Conservation (phyloP, 2,113 vertebrate species). For the Bambusicola thoracicus region DNA sequence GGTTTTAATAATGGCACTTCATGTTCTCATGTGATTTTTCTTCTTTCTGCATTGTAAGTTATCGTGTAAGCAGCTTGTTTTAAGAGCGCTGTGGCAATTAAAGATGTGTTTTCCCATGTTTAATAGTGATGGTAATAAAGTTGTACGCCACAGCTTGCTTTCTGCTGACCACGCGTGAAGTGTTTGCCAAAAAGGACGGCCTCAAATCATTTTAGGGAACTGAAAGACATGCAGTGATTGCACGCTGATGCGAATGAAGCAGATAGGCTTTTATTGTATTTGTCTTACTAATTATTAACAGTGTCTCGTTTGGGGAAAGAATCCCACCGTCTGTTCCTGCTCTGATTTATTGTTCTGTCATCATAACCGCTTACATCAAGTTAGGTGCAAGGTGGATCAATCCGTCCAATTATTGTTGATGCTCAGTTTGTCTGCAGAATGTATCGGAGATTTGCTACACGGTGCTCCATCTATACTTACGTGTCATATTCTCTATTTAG, state of each 20-base stretch:
- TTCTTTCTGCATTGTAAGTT: not conserved
- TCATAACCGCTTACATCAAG: not conserved
- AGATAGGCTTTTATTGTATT: not conserved
- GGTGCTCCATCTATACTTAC: not conserved
- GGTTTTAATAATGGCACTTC: not conserved
- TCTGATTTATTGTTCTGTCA: not conserved
- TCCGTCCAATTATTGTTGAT: not conserved
- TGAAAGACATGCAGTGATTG: not conserved
- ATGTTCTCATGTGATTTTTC: not conserved
- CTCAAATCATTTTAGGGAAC: not conserved
- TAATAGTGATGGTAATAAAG: not conserved
- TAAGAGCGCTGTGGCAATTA: not conserved
- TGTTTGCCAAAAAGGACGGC: not conserved
- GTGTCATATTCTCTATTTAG: not conserved
- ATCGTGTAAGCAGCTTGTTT: not conserved
- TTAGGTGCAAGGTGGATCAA: not conserved
- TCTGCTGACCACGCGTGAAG: not conserved
- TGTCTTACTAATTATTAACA: slow-evolving; percentile 14
- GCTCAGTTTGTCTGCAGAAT: not conserved
- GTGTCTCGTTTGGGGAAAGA: not conserved
- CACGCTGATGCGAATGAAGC: not conserved
- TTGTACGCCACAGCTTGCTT: accelerated
- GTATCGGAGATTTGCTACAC: not conserved
- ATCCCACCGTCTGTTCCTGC: not conserved
- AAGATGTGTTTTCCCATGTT: not conserved